A percentile compares a stretch with the other conserved stretches of the same genome.
Conservation (phyloP, 2,888 invertebrate species). For the Antheraea assamensis region DNA sequence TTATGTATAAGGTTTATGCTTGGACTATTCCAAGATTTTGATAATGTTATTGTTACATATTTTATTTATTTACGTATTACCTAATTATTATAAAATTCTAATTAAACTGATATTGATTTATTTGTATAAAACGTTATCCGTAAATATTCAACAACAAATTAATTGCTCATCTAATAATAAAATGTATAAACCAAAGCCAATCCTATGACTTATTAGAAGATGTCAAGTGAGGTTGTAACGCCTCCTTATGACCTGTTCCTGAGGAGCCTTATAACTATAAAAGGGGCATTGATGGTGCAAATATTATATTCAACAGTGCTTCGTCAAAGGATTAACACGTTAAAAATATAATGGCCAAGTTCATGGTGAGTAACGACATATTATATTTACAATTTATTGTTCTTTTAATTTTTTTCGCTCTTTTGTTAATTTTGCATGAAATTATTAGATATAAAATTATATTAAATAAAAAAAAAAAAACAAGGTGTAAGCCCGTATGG, state of each 20-base stretch:
- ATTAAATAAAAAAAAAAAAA: too few relatives aligned
- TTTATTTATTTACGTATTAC: too few relatives aligned
- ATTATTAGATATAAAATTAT: neutral
- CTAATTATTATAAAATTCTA: too few relatives aligned
- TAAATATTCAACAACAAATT: neutral
- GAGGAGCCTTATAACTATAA: slow-evolving; percentile 27
- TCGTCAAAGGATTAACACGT: slow-evolving; percentile 19
- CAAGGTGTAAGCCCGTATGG: too few relatives aligned
- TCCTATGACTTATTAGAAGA: slow-evolving; percentile 14
- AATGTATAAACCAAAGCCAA: neutral
- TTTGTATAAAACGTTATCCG: neutral
- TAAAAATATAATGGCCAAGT: slow-evolving; percentile 36
- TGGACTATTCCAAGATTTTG: too few relatives aligned
- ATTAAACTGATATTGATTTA: neutral
- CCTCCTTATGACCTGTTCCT: slow-evolving; percentile 23
- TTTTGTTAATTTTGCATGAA: neutral
- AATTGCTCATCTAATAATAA: neutral
- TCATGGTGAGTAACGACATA: slow-evolving; percentile 39
- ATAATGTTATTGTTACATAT: too few relatives aligned
- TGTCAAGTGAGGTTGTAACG: slow-evolving; percentile 31
- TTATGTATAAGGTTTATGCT: too few relatives aligned
- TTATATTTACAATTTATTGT: neutral
- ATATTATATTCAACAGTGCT: slow-evolving; percentile 29
- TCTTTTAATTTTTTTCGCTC: neutral
- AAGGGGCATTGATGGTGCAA: slow-evolving; percentile 23